Conservation (phyloP, 2,113 vertebrate genomes). For the Dendropsophus ebraccatus region DNA sequence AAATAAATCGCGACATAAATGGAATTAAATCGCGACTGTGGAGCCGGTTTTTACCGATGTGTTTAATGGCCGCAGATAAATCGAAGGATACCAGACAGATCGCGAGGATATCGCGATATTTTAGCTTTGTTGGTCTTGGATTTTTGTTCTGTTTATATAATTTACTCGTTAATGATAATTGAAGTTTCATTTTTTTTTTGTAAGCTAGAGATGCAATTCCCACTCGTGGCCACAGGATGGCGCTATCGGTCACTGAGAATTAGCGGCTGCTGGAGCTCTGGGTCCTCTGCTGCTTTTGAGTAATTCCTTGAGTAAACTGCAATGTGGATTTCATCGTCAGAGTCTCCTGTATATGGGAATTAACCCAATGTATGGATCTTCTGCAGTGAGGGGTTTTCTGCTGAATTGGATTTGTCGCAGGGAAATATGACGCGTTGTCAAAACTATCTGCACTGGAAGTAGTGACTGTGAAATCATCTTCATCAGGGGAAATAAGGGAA, state of each 20-base stretch:
- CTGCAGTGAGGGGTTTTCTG: not conserved
- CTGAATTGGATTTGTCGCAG: not conserved
- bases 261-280: not conserved
- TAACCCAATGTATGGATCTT: not conserved
- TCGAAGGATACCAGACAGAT: too few relatives aligned
- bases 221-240: not conserved
- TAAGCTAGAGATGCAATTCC: not conserved
- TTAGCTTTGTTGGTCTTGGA: not conserved
- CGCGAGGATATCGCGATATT: not conserved
- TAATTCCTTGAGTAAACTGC: conserved; percentile 37
- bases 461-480: too few relatives aligned
- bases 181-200: not conserved
- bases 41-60: too few relatives aligned
- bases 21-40: not conserved
- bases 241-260: conserved; percentile 21
- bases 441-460: too few relatives aligned
- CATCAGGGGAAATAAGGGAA: too few relatives aligned
- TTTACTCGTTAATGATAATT: not conserved
- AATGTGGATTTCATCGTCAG: not conserved
- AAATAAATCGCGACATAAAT: not conserved
- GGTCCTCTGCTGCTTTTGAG: conserved; percentile 11
- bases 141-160: too few relatives aligned
- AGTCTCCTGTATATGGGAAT: not conserved
- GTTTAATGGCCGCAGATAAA: too few relatives aligned
- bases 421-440: not conserved